Evolutionary conservation across 1,140 invertebrate species (phyloP), one percentile per base, ranked within the genome.

Genomic region (Latrodectus geometricus): DNA sequence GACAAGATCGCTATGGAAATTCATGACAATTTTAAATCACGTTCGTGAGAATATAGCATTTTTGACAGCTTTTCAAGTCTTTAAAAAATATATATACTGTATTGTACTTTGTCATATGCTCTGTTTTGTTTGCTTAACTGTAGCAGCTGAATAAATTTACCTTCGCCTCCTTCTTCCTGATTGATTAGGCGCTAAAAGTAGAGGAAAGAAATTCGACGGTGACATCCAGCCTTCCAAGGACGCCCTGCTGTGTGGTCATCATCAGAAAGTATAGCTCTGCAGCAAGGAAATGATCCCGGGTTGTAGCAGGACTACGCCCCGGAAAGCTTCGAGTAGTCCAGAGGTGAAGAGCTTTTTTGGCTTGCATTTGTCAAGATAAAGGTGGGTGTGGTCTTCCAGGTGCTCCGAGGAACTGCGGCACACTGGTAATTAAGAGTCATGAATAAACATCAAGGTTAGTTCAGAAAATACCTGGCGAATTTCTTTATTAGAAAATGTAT

Each of bases 351-450:
- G 23, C 76, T 80, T 87, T 86, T 87, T 87, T 87, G 52, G 35
- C 74, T 69, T 80, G 85, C 76, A 87, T 87, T 87, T 87, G 85
- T 87, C 85, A 87, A 87, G 85, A 87, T 87, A 87, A 87, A 76
- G 85, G 76, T 68, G 85, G 85, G 85, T 87, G 85, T 87, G 85
- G 85, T 76, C 50, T 20, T 80, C 85, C 77, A 87, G 85, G 85
- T 87, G 85, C 85, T 74, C 35, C 52, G 61, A 82, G 50, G 23
- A 69, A 73, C 68, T 74, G 80, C 68, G 80, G 54, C 61, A 87
- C 76, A 72, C 85, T 80, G 77, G 52, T 80, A 87, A 87, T 87
- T 87, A 87, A 87, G 85, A 87, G 65, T 87, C 77, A 87, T 87
- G 85, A 87, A 87, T 87, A 87, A 87, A 87, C 85, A 87, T 87